Base-by-base conservation (phyloP, 1,140 invertebrate genomes). In the Sinella curviseta region DNA sequence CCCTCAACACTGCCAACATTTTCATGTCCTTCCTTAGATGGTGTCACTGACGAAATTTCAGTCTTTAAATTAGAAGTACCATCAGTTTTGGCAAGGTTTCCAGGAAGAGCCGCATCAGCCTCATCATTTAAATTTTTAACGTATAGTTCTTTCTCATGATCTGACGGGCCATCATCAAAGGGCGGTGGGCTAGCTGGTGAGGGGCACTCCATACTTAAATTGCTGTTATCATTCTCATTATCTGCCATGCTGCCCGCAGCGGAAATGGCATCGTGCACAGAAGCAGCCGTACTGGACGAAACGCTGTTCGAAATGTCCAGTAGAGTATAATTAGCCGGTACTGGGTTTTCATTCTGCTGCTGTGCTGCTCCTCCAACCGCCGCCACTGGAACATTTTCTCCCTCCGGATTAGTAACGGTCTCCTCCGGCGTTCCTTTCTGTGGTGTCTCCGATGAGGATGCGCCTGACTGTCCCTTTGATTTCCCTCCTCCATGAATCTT, bases 261-360 rank as follows among this genome's bases (percentile, higher is more conserved):
- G 12, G 57, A 48, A 48, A 48, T 48, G 8, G 39, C 39, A 12
- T 20, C 39, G 20, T 48, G 39, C 8, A 12, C 20, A 20, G 39
- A 48, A 60, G 57, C n/a, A n/a, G 4, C 65, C 31, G 65, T 1
- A 30, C 1, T 33, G 8, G 65, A 33, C 31, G 65, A 33, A 33
- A 70, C 65, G 65, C 65, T 70, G 65, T 70, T 70, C 28, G 65
- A 70, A 33, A 70, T 70, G 65, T 70, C 65, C 26, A 70, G n/a
- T 33, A 70, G 24, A 3, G 65, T 8, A 24, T 70, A 70, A 14
- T 30, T 24, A 26, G 55, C 31, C 65, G 14, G 12, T 16, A 4
- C 14, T 17, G 14, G 57, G 8, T 60, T 8, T 16, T 60, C 57
- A 60, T 60, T 12, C 24, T 8, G 14, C 57, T 12, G 57, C 24